phyloP scores from a whole-genome alignment of 2,888 invertebrate genomes.

The Gastracanthus pulcherrimus region DNA sequence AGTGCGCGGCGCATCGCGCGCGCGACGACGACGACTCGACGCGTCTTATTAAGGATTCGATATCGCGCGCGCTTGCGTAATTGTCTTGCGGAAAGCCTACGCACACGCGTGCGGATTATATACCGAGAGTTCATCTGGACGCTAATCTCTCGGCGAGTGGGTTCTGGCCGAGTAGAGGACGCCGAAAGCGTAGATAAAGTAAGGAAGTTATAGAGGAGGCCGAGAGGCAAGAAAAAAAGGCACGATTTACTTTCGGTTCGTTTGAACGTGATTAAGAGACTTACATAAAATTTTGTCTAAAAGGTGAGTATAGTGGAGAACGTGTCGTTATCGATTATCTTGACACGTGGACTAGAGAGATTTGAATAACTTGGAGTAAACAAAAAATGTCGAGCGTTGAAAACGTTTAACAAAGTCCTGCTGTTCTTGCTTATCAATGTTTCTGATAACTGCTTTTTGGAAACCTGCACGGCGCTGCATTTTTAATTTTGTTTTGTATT shows the following conservation, averaged over 20 bases:
- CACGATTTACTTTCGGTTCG: no score
- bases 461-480: not conserved
- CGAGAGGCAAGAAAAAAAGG: no score
- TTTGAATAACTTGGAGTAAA: no score
- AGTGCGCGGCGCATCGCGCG: not conserved
- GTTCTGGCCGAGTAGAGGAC: no score
- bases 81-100: conserved; percentile 18
- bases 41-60: conserved; percentile 27
- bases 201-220: not conserved
- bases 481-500: no score
- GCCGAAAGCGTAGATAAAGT: not conserved
- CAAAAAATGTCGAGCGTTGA: not conserved
- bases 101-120: not conserved
- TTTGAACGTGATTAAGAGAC: no score
- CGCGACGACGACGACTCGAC: no score
- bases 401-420: not conserved
- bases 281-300: no score
- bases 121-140: not conserved
- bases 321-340: no score
- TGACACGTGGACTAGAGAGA: no score
- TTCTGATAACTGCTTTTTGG: conserved; percentile 1
- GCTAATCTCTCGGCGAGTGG: not conserved
- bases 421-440: not conserved
- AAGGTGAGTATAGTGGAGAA: no score
- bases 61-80: conserved; percentile 29